Conservation (phyloP, 2,797 vertebrate species). For the Pseudomugil gertrudae region DNA sequence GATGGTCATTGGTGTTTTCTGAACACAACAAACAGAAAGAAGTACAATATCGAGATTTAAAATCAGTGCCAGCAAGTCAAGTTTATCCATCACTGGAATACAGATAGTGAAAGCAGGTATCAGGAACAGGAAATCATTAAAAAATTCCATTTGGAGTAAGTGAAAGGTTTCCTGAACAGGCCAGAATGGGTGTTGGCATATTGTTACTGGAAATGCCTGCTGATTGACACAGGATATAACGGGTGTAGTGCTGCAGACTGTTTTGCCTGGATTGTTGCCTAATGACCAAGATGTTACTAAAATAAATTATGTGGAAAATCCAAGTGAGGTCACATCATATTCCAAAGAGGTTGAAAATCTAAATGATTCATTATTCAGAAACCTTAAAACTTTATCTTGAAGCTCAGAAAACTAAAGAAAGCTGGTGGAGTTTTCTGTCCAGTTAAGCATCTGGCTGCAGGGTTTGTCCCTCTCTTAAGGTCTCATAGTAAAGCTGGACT, state of each 20-base stretch:
- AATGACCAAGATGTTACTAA: slow-evolving; percentile 25
- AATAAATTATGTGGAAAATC: slow-evolving; percentile 6
- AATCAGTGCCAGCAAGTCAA: slow-evolving; percentile 27
- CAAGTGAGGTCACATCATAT: background rate
- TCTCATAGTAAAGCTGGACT: slow-evolving; percentile 60
- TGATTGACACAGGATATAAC: slow-evolving; percentile 73
- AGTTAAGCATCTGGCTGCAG: slow-evolving; percentile 28
- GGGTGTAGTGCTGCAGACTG: slow-evolving; percentile 53
- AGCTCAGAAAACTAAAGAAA: slow-evolving; percentile 14
- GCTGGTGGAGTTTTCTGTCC: background rate
- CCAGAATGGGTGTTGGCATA: slow-evolving; percentile 66
- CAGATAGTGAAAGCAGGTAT: slow-evolving; percentile 36
- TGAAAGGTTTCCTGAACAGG: slow-evolving; percentile 74
- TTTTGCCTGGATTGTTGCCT: slow-evolving; percentile 67
- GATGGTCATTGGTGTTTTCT: background rate
- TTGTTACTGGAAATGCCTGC: slow-evolving; percentile 79
- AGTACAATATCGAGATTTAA: slow-evolving; percentile 31
- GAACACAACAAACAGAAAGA: slow-evolving; percentile 21
- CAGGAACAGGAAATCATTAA: slow-evolving; percentile 76
- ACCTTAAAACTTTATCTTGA: background rate
- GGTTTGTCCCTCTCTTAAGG: slow-evolving; percentile 31
- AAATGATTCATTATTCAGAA: background rate
- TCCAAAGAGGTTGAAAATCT: background rate
- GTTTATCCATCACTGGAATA: slow-evolving; percentile 21
- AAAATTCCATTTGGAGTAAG: slow-evolving; percentile 73